Conservation (phyloP, 2,888 invertebrate genomes). For the Bombyx huttoni region DNA sequence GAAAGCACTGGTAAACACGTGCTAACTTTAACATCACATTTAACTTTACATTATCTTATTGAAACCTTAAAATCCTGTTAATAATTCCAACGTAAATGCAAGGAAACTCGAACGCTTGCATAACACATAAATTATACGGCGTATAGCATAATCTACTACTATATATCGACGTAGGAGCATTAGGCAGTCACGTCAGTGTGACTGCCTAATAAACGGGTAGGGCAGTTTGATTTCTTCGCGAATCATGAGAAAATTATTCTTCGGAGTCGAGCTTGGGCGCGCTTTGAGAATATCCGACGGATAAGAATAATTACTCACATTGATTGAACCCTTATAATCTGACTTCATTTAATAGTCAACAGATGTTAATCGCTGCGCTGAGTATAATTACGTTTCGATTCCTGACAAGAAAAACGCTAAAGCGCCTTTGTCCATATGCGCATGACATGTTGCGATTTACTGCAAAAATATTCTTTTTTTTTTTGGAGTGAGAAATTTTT, state of each 20-base stretch:
- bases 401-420: conserved; percentile 61
- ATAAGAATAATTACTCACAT: conserved; percentile 72
- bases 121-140: conserved; percentile 31
- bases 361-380: conserved; percentile 66
- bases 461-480: conserved; percentile 16
- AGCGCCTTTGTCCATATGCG: conserved; percentile 23
- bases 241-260: conserved; percentile 69
- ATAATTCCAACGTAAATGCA: not conserved
- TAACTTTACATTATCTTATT: no score
- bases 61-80: not conserved
- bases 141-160: conserved; percentile 7
- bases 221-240: conserved; percentile 61
- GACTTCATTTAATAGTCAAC: conserved; percentile 69
- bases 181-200: conserved; percentile 56
- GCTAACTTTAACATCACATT: no score
- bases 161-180: conserved; percentile 37
- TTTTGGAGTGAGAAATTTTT: no score
- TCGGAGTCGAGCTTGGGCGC: conserved; percentile 39
- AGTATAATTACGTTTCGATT: conserved; percentile 65
- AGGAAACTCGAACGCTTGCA: conserved; percentile 6
- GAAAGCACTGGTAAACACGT: no score
- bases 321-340: conserved; percentile 69
- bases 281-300: conserved; percentile 67
- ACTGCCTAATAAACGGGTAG: conserved; percentile 64
- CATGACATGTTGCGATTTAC: conserved; percentile 29